Base-by-base conservation (phyloP, 2,888 invertebrate genomes). In the Cylindroiulus punctatus region DNA sequence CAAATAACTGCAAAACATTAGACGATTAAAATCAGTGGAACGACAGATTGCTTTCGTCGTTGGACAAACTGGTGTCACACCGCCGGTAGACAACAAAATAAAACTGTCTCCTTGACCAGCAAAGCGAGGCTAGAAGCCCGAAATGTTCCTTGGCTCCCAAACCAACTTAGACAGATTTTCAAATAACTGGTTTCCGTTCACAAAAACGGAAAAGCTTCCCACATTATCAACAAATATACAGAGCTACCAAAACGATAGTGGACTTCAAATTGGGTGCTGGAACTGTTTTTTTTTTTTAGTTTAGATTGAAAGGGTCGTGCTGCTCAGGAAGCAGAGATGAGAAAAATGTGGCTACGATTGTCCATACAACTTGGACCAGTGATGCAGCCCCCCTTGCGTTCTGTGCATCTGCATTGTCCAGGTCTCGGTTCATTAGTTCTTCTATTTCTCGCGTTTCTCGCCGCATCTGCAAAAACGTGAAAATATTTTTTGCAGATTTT, bases 281-380 rank as follows among this genome's bases (percentile, higher is more conserved):
- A 76, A n/a, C 81, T 22, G 5, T 12, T n/a, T n/a, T n/a, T n/a
- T n/a, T n/a, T 52, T 52, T 19, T 52, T 52, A 52, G 19, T 52
- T 52, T 52, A 52, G 52, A 52, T 52, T 52, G 19, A 44, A 36
- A 10, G 30, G 84, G 26, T 84, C 84, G 42, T 32, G 97, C 88
- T 95, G 95, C 90, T 98, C 97, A 0, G 98, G 98, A 90, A 98
- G 94, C 86, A 99, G 92, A 0, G 98, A 98, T 14, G 97, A 94
- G 91, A 98, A 97, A 92, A 98, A 98, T 1, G 97, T 95, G 0
- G 96, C 94, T 89, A 98, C 94, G 91, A 98, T 96, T 90, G 96
- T 96, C 95, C 96, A 96, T 32, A 96, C 94, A 30, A 96, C 93
- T 83, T 95, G 94, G 88, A 96, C 91, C 87, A 95, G 91, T 87